phyloP scores from a whole-genome alignment of 92 coral and sea anemone genomes.

The Porites divaricata region DNA sequence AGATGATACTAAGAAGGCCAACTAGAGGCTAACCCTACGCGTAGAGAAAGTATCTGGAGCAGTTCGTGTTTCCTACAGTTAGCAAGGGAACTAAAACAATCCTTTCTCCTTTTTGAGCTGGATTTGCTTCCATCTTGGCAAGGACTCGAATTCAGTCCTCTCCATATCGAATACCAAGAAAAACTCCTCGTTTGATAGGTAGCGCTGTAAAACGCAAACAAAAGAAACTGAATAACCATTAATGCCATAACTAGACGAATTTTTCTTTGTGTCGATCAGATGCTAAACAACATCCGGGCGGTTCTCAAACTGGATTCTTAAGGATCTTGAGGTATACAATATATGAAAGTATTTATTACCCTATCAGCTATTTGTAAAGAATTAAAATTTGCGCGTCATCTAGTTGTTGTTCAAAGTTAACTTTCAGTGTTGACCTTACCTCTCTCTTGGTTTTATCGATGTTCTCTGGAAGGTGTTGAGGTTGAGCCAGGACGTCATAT shows the following conservation, averaged over 20 bases:
- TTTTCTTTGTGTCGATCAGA: no score
- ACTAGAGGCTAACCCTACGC: background rate
- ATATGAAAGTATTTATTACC: no score
- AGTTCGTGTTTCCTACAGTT: background rate
- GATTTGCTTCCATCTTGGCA: constrained; percentile 85
- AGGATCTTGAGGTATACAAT: no score
- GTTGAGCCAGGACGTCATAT: constrained; percentile 69
- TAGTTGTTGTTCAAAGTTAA: background rate
- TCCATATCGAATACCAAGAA: constrained; percentile 78
- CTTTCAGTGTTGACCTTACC: constrained; percentile 35
- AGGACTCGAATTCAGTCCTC: constrained; percentile 67
- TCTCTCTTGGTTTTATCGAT: constrained; percentile 75
- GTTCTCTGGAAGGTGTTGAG: constrained; percentile 66
- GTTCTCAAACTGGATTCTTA: no score
- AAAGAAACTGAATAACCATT: background rate
- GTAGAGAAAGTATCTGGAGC: background rate
- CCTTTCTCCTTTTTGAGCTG: constrained; percentile 76
- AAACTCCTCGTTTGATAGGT: constrained; percentile 81
- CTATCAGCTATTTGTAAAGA: no score
- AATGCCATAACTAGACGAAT: background rate
- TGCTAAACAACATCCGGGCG: no score
- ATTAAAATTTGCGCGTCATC: no score
- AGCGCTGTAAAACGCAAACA: constrained; percentile 45
- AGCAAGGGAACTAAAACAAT: constrained; percentile 47
- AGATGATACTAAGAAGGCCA: no score